Conservation (phyloP, 2,888 invertebrate species). For the Sminthurinus aureus region DNA sequence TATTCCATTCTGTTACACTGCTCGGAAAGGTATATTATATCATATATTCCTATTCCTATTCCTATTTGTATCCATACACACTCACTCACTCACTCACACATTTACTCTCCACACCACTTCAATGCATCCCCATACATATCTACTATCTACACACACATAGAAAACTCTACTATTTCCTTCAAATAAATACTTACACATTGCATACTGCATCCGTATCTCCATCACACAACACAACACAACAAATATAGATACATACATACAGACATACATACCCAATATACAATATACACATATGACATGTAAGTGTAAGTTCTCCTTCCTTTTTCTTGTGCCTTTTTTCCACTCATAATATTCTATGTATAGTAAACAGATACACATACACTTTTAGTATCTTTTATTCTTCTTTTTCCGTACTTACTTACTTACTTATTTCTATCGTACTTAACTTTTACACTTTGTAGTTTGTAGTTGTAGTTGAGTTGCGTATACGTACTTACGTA, state of each 20-base stretch:
- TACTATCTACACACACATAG: neutral
- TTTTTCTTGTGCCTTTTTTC: conserved; percentile 6
- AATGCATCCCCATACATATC: neutral
- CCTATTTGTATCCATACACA: too few relatives aligned
- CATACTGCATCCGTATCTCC: too few relatives aligned
- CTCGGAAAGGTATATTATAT: too few relatives aligned
- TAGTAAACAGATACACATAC: too few relatives aligned
- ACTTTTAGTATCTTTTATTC: neutral
- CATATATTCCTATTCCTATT: too few relatives aligned
- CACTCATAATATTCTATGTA: neutral
- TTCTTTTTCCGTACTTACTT: neutral
- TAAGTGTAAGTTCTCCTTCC: neutral
- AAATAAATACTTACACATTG: neutral
- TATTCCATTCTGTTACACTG: too few relatives aligned
- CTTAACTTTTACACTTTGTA: conserved; percentile 14
- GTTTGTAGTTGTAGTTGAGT: neutral
- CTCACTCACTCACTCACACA: neutral
- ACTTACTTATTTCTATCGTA: neutral
- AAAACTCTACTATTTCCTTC: neutral
- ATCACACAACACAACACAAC: too few relatives aligned
- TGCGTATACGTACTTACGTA: too few relatives aligned
- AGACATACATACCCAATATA: too few relatives aligned
- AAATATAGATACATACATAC: too few relatives aligned
- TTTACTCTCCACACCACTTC: neutral
- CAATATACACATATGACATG: neutral